Percentiles rank a stretch among this genome's conserved stretches.
Conservation (phyloP, 2,113 vertebrate species). For the Elgaria multicarinata region DNA sequence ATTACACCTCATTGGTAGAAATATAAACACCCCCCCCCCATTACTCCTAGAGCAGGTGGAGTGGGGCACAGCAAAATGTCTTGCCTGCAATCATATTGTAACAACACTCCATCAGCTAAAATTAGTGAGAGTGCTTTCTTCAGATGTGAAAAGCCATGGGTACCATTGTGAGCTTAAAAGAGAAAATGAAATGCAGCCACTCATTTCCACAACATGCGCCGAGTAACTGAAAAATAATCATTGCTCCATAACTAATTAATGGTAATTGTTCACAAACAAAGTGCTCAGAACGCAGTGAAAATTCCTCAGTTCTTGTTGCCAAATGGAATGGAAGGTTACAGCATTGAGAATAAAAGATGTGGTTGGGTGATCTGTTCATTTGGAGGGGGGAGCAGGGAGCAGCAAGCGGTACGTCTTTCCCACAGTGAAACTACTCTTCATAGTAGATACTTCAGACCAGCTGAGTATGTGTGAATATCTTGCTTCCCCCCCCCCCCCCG, state of each 20-base stretch:
- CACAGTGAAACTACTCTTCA: background rate
- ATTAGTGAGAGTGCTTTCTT: background rate
- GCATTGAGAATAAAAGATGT: conserved; percentile 16
- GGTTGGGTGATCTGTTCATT: background rate
- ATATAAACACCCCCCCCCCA: background rate
- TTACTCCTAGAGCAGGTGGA: background rate
- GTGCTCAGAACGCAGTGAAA: background rate
- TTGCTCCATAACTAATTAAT: conserved; percentile 35
- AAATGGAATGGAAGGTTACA: conserved; percentile 19
- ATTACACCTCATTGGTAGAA: background rate
- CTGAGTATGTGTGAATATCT: background rate
- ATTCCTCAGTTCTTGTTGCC: conserved; percentile 24
- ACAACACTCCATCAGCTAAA: background rate
- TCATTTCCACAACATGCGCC: background rate
- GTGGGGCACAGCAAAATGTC: background rate
- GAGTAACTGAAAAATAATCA: conserved; percentile 26
- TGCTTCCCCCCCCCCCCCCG: background rate
- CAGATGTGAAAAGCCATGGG: background rate
- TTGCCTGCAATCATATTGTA: background rate
- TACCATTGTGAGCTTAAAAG: background rate
- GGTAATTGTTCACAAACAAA: conserved; percentile 33
- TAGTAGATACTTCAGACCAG: background rate
- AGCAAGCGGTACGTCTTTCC: background rate
- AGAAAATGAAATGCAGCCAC: background rate
- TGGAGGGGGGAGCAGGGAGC: background rate